Evolutionary conservation across 2,113 vertebrate genomes (phyloP), one percentile per base, ranked within the genome.

Genomic region (Thomomys bottae): DNA sequence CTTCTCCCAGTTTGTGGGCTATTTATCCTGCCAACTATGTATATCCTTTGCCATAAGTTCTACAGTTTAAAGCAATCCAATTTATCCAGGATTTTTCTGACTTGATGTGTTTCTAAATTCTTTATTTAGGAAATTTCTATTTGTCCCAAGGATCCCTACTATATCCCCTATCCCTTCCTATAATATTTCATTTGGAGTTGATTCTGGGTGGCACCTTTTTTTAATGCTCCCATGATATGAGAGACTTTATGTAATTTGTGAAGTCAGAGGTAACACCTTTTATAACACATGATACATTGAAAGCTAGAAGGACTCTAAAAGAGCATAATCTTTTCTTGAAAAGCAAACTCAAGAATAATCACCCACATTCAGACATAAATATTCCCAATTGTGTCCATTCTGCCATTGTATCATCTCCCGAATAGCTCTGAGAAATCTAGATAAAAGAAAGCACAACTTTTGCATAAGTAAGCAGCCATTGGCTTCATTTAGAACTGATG

Each of bases 401-500:
- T 93, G 91, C 75, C 8, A 75, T 70, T 67, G 15, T 61, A 32
- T 76, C 24, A 30, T 28, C 42, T 5, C n/a, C 3, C 49, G 57
- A 83, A 57, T 24, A 76, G 49, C n/a, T 70, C 23, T 75, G 28
- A 91, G 32, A 94, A 78, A 88, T 45, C 70, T 23, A 76, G 17
- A 32, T 77, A 68, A 61, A 93, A 80, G 24, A 77, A 4, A 77
- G 63, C 11, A 86, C 71, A 84, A 77, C 63, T 71, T 71, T 81
- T 87, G 32, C 32, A 54, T 76, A 57, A 82, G 18, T 59, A 38
- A 95, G 20, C 15, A 91, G 34, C 32, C 2, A 40, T 17, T 28
- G 34, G 49, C 32, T 92, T 91, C 21, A 83, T 79, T 79, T 93
- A 93, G 34, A 91, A 78, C 24, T 8, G 24, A 68, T 42, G 34